Evolutionary conservation across 2,888 invertebrate species (phyloP), one percentile per base, ranked within the genome.

Genomic region (Athalia circularis): DNA sequence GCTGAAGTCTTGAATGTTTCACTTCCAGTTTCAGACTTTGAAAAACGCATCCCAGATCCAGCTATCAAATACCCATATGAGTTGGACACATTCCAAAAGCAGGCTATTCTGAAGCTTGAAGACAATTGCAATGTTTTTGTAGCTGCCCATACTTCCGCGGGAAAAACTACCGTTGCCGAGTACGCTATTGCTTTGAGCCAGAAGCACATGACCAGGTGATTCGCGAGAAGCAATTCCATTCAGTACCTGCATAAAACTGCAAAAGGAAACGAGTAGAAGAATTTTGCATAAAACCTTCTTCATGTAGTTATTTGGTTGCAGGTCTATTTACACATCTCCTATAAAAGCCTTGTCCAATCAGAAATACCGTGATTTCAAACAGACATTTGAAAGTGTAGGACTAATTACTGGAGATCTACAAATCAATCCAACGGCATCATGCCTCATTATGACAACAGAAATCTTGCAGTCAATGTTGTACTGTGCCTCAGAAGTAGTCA

Each of bases 271-370:
- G 47, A 29, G 13, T 47, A 52, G 48, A 29, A 79, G 48, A 61
- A 78, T 77, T 62, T 57, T 15, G 5, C 70, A 13, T 13, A 47
- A 9, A 50, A n/a, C 48, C 47, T 54, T 8, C 57, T 52, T 29
- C 11, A 15, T 47, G 48, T 70, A 50, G 65, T 80, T 80, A 64
- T 74, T 79, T 77, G 59, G 65, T 87, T 83, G 76, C 86, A 94
- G 96, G 85, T 94, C 96, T 2, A 96, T 99, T 81, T 99, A 99
- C 91, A 99, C 99, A 0, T 99, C 99, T 0, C 99, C 99, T 0
- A 99, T 99, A 83, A 99, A 99, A 92, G 99, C 99, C 0, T 91
- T 99, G 2, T 99, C 99, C 0, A 99, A 99, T 92, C 99, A 99
- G 90, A 99, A 99, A 90, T 99, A 97, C 91, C 94, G 98, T 48